These are phyloP conservation scores for Ormyrus labotus DNA, from an alignment of 2,888 invertebrate species.

Conservation along the genomic window DNA sequence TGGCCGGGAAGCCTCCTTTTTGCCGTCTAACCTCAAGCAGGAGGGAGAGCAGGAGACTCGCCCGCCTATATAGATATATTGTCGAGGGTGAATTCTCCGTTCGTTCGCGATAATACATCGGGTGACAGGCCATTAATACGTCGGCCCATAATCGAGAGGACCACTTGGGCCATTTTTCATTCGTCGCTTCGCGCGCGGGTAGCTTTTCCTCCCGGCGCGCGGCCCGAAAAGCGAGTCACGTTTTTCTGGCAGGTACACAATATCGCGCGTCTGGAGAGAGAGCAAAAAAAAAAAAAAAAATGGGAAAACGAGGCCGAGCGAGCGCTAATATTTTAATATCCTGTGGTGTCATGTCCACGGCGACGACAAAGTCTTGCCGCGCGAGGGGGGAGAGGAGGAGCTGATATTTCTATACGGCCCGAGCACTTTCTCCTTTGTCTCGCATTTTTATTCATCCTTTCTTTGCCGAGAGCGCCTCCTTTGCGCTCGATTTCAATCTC, in stretches of 20 bases:
- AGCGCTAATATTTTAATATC: slow-evolving; percentile 68
- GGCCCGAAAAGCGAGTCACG: slow-evolving; percentile 58
- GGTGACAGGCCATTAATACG: slow-evolving; percentile 60
- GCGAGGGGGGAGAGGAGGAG: slow-evolving; percentile 28
- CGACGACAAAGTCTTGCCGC: slow-evolving; percentile 46
- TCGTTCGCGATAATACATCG: slow-evolving; percentile 42
- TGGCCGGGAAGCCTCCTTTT: background rate
- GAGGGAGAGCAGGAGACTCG: background rate
- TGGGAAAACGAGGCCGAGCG: slow-evolving; percentile 51
- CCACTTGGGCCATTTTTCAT: slow-evolving; percentile 45
- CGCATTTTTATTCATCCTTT: slow-evolving; percentile 12
- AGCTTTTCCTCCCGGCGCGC: slow-evolving; percentile 6
- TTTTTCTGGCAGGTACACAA: slow-evolving; percentile 62
- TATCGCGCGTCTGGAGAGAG: slow-evolving; percentile 8
- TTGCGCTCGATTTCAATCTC: slow-evolving; percentile 46
- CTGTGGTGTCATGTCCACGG: slow-evolving; percentile 68
- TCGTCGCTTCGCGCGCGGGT: background rate
- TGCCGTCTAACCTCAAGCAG: background rate
- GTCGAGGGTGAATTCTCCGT: slow-evolving; percentile 22
- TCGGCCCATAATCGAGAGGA: slow-evolving; percentile 49
- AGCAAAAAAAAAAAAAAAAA: background rate
- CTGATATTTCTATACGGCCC: slow-evolving; percentile 22
- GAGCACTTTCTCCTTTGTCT: slow-evolving; percentile 17
- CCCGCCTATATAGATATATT: background rate
- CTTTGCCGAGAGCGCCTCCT: background rate